Percentiles rank a stretch among this genome's conserved stretches.
Evolutionary conservation across 1,140 invertebrate species (phyloP).

Genomic region (Camponotus pennsylvanicus): DNA sequence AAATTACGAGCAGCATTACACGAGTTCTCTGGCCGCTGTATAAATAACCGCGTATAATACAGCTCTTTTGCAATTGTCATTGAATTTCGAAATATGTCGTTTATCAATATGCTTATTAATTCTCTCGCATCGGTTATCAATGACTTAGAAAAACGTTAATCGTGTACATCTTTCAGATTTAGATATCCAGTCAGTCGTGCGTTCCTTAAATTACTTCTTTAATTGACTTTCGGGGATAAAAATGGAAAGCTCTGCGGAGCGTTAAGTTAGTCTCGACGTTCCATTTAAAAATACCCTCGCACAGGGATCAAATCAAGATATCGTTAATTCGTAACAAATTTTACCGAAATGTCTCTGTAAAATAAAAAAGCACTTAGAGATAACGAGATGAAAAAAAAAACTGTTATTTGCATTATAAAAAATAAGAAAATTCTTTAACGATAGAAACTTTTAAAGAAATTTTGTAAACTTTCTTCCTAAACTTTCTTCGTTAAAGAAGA

Average conservation of each 20-base stretch:
- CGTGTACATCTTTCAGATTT: background rate
- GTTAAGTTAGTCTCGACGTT: background rate
- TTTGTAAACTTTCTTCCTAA: background rate
- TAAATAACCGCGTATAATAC: conserved; percentile 29
- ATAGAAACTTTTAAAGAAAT: background rate
- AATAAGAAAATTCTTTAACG: background rate
- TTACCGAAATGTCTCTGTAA: background rate
- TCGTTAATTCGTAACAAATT: conserved; percentile 1
- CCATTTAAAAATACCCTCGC: conserved; percentile 2
- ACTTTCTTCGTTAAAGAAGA: background rate
- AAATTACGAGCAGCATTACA: background rate
- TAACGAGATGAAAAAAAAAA: background rate
- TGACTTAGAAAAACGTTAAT: background rate
- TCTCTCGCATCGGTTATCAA: background rate
- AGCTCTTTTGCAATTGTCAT: background rate
- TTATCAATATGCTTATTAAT: background rate
- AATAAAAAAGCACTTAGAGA: background rate
- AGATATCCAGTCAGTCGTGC: background rate
- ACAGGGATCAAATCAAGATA: background rate
- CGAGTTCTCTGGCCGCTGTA: background rate
- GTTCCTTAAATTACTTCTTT: background rate
- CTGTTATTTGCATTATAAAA: background rate
- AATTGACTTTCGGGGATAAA: conserved; percentile 21
- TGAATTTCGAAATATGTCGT: background rate
- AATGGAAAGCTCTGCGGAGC: background rate